Conservation (phyloP, 2,888 invertebrate species). For the Orthosia gothica region DNA sequence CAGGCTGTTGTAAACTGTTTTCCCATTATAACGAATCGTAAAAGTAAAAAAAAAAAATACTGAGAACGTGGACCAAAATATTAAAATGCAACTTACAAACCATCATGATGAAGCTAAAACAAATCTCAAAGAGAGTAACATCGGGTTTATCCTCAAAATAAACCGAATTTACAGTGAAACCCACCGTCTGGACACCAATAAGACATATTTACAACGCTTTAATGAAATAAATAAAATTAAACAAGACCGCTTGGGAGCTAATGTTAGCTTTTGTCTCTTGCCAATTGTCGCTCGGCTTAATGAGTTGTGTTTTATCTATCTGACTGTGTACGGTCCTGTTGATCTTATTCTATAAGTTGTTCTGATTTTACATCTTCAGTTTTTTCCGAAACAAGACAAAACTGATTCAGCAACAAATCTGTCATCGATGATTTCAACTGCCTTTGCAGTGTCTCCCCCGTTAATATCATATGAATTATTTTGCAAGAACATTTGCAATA, state of each 20-base stretch:
- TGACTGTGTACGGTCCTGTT: conserved; percentile 4
- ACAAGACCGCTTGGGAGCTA: conserved; percentile 57
- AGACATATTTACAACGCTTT: conserved; percentile 68
- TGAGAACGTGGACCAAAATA: not conserved
- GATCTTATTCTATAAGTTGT: conserved; percentile 20
- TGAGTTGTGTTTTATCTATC: conserved; percentile 58
- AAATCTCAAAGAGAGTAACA: conserved; percentile 37
- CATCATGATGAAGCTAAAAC: conserved; percentile 26
- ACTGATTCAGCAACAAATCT: too few species aligned
- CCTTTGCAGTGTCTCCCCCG: not conserved
- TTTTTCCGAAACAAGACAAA: not conserved
- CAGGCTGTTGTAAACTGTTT: not conserved
- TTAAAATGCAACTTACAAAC: conserved; percentile 8
- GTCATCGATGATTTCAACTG: not conserved
- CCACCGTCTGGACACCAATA: conserved; percentile 63
- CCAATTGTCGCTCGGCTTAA: conserved; percentile 60
- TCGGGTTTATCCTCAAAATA: conserved; percentile 64
- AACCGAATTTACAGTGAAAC: conserved; percentile 67
- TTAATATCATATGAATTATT: not conserved
- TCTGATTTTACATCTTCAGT: not conserved
- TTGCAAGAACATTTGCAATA: not conserved
- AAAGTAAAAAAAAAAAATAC: not conserved
- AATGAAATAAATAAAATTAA: conserved; percentile 66
- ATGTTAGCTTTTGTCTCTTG: conserved; percentile 67
- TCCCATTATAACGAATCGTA: not conserved